phyloP scores from a whole-genome alignment of 1,140 invertebrate species.

The Orussus abietinus region DNA sequence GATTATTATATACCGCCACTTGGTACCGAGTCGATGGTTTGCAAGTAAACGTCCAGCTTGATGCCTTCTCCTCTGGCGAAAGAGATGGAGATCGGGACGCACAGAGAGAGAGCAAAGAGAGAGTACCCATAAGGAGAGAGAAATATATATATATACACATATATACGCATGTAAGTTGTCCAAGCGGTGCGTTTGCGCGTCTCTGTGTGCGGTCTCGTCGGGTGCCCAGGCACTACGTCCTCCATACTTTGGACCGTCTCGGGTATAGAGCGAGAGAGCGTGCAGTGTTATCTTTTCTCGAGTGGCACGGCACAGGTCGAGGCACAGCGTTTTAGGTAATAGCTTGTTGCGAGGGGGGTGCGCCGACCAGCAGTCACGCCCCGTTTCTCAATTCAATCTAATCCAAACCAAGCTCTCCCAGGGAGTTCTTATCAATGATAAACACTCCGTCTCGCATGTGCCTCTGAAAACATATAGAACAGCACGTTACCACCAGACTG shows the following conservation, averaged over 20 bases:
- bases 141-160: too few species aligned
- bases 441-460: slow-evolving; percentile 54
- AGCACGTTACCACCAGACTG: slow-evolving; percentile 54
- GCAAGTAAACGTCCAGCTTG: too few species aligned
- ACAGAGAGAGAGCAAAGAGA: too few species aligned
- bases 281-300: slow-evolving; percentile 34
- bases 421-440: slow-evolving; percentile 51
- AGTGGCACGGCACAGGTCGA: slow-evolving; percentile 47
- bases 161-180: too few species aligned
- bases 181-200: too few species aligned
- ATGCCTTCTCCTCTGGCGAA: too few species aligned
- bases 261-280: slow-evolving; percentile 53
- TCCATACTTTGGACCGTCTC: slow-evolving; percentile 54
- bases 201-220: too few species aligned
- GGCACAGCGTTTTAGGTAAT: slow-evolving; percentile 49
- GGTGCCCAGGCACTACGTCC: slow-evolving; percentile 40
- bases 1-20: too few species aligned
- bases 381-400: slow-evolving; percentile 40
- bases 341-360: slow-evolving; percentile 44
- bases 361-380: slow-evolving; percentile 43
- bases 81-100: too few species aligned
- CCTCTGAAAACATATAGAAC: slow-evolving; percentile 56
- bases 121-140: too few species aligned
- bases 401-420: slow-evolving; percentile 49
- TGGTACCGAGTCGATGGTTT: too few species aligned